Evolutionary conservation across 2,888 invertebrate species (phyloP).

Genomic region (Byasa hedistus): DNA sequence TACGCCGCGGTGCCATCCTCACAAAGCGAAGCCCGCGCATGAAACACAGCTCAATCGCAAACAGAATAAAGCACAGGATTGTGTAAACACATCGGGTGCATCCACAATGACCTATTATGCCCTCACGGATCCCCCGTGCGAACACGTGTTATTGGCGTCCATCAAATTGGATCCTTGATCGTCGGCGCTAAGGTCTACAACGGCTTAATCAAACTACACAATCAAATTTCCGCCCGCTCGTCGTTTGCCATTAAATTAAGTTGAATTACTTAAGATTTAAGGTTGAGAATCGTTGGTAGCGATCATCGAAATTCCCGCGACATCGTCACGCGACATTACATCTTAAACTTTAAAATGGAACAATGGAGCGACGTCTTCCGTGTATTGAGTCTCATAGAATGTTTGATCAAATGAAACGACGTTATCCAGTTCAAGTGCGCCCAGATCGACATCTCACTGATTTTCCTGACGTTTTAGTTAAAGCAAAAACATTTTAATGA

Average conservation of each 20-base stretch:
- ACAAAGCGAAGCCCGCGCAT: background rate
- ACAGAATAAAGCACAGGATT: constrained; percentile 36
- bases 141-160: constrained; percentile 41
- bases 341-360: constrained; percentile 68
- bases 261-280: constrained; percentile 29
- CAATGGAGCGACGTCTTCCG: constrained; percentile 55
- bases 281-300: constrained; percentile 33
- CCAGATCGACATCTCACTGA: background rate
- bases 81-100: constrained; percentile 32
- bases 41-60: background rate
- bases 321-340: constrained; percentile 71
- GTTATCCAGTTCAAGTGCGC: constrained; percentile 3
- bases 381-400: constrained; percentile 35
- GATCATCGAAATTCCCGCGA: constrained; percentile 47
- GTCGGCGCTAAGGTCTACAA: constrained; percentile 25
- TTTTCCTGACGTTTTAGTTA: too few species aligned
- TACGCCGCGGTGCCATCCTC: constrained; percentile 25
- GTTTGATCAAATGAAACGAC: constrained; percentile 17
- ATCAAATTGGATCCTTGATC: constrained; percentile 33
- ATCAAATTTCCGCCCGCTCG: constrained; percentile 22
- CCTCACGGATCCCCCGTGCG: constrained; percentile 49
- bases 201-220: constrained; percentile 6
- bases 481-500: too few species aligned
- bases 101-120: constrained; percentile 38
- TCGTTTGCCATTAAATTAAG: constrained; percentile 25